Base-by-base conservation (phyloP, 30 jellyfish, hydroid and myxozoan genomes). In the Aurelia aurita region DNA sequence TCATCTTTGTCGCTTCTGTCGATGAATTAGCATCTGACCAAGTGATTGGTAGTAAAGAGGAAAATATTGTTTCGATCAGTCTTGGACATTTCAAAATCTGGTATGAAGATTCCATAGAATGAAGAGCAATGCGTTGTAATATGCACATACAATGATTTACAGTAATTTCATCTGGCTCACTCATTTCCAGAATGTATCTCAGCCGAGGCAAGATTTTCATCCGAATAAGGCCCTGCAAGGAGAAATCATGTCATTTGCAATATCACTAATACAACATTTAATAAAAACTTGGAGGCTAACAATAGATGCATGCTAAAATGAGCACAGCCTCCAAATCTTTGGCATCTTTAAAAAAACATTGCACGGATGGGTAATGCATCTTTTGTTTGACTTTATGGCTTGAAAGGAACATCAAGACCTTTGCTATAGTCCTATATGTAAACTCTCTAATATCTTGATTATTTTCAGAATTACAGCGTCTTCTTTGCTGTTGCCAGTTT, bases 21-120 rank as follows among this genome's bases (percentile, higher is more conserved):
- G 39, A 6, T 58, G 34, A 73, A 18, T 2, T 27, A 3, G 43
- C 74, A 34, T 60, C 63, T 22, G 80, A 22, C 89, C 85, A 74
- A 31, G 95, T 74, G 45, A 84, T 23, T 29, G 93, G 93, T 16
- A 86, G 80, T 14, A 58, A 74, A 23, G 46, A 26, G 3, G 70
- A 6, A 29, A 58, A 63, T 20, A 86, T 74, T 13, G 89, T 65
- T 8, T 80, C 68, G 67, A 87, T 73, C 81, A 92, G 60, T 34
- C 98, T 67, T 23, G 98, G 97, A 59, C 97, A 86, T 34, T 92
- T 84, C 77, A 81, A n/a, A 21, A 94, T 58, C 43, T 85, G 80
- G 54, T 70, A 94, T 18, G 97, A 90, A 18, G 96, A 39, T 75
- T 85, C 97, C 8, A 68, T 54, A 3, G 96, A 83, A 66, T 94